Evolutionary conservation across 2,888 invertebrate species (phyloP), one percentile per base, ranked within the genome.

Genomic region (Cheilosia grossa): DNA sequence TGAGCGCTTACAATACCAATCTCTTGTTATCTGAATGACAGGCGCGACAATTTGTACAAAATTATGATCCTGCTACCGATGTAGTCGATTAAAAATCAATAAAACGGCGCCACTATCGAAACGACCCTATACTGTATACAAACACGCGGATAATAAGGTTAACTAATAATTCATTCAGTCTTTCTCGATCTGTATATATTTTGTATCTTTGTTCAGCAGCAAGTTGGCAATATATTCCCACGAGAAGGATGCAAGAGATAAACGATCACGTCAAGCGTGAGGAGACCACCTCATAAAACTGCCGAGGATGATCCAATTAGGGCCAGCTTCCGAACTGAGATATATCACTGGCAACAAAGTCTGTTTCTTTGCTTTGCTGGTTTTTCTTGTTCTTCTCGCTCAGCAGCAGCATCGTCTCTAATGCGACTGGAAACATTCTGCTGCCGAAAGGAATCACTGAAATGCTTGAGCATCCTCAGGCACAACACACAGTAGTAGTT

Each of bases 301-400:
- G 54, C 66, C 78, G 78, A 78, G 49, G 82, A 78, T 72, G 78
- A 78, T 82, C 82, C 78, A 82, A 82, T 82, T 82, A 82, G 77
- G 66, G 66, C 21, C 9, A 58, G 66, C 59, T 44, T 72, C 42
- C 54, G 30, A 64, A 44, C 70, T 24, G 27, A 59, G 58, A 70
- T 59, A 69, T 82, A 61, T 61, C 53, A 44, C 53, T 44, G 59
- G 40, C 61, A 63, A 75, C 75, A 56, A 37, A 69, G 47, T 59
- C 44, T 44, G 19, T 44, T 51, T n/a, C 6, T 51, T 40, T 15
- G 7, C 17, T 17, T 44, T 17, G 44, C 13, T 13, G 24, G 5
- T 13, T 30, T 30, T 30, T 40, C 30, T 30, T 53, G 40, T 27
- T 63, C 49, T 47, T 17, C 47, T 21, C 74, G 63, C 7, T 44